phyloP scores from a whole-genome alignment of 2,797 vertebrate species.

The Taenioides sp. region DNA sequence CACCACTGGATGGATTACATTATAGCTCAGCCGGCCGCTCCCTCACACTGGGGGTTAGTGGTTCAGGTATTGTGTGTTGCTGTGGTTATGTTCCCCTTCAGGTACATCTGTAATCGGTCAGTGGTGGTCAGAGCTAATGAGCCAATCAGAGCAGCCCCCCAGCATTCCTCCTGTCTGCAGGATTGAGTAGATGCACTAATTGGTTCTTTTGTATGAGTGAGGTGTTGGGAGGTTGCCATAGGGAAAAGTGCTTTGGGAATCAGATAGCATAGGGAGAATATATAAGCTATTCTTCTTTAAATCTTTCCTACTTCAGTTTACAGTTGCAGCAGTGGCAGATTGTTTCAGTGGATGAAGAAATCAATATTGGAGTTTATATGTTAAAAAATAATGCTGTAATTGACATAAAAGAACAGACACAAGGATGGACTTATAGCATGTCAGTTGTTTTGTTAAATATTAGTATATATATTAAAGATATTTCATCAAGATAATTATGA shows the following conservation, averaged over 20 bases:
- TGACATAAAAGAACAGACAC: too few species aligned
- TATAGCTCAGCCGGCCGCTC: neutral
- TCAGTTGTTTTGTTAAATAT: too few species aligned
- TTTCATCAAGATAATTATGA: neutral
- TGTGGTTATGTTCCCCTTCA: conserved; percentile 4
- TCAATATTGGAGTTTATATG: neutral
- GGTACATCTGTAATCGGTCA: conserved; percentile 24
- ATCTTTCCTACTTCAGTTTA: neutral
- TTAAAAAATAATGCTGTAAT: too few species aligned
- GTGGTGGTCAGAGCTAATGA: conserved; percentile 5
- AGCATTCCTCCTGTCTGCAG: conserved; percentile 36
- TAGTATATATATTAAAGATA: neutral
- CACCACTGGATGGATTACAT: conserved; percentile 8
- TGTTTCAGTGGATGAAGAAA: neutral
- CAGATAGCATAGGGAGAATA: neutral
- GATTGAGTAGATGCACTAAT: conserved; percentile 16
- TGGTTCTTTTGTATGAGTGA: conserved; percentile 26
- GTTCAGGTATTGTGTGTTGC: conserved; percentile 13
- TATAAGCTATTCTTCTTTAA: neutral
- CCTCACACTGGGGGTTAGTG: neutral
- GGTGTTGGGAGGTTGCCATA: conserved; percentile 16
- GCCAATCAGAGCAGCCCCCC: conserved; percentile 15
- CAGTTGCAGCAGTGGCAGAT: neutral
- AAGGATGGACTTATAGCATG: too few species aligned
- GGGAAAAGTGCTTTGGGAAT: conserved; percentile 1